Evolutionary conservation across 2,113 vertebrate genomes (phyloP).

Genomic region (Boulengerochromis microlepis): DNA sequence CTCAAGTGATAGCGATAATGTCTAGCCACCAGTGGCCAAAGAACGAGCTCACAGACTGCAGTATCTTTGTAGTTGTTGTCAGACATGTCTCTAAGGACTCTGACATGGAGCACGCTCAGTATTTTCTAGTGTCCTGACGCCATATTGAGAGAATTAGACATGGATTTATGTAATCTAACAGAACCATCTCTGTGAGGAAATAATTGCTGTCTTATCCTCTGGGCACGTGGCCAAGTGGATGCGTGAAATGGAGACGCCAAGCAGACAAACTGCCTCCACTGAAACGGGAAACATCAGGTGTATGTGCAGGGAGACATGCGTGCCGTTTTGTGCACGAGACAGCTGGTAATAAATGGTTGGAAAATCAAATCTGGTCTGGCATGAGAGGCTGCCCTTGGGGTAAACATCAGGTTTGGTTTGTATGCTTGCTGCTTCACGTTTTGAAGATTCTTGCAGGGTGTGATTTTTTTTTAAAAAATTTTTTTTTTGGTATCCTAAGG

Average conservation of each 20-base stretch:
- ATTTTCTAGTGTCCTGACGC: background rate
- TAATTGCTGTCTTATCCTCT: slow-evolving; percentile 47
- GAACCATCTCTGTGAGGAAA: slow-evolving; percentile 51
- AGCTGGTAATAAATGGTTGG: slow-evolving; percentile 50
- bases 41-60: background rate
- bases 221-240: slow-evolving; percentile 42
- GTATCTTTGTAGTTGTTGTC: background rate
- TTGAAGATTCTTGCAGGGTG: background rate
- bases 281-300: slow-evolving; percentile 13
- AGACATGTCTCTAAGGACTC: background rate
- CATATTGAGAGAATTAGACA: slow-evolving; percentile 35
- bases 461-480: background rate
- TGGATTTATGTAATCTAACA: slow-evolving; percentile 49
- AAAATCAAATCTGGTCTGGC: slow-evolving; percentile 51
- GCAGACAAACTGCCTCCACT: slow-evolving; percentile 35
- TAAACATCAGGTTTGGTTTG: slow-evolving; percentile 32
- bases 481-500: background rate
- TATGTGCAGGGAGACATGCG: background rate
- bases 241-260: slow-evolving; percentile 39
- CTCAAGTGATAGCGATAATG: background rate
- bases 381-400: slow-evolving; percentile 22
- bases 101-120: background rate
- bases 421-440: slow-evolving; percentile 2
- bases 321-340: slow-evolving; percentile 17
- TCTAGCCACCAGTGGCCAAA: background rate